Conservation (phyloP, 2,888 invertebrate genomes). For the Cheilosia pagana region DNA sequence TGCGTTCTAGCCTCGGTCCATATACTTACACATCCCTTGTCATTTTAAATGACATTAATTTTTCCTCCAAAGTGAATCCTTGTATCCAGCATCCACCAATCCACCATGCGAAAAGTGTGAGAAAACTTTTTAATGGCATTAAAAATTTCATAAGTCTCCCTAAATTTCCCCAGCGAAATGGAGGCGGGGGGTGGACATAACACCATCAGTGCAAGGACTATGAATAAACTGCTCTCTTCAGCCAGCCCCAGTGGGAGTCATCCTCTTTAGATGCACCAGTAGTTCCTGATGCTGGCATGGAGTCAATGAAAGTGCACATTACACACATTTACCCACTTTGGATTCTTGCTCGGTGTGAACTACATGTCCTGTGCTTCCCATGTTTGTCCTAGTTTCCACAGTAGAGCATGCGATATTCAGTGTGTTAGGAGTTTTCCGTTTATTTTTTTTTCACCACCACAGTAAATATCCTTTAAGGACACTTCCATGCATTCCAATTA, state of each 20-base stretch:
- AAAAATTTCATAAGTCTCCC: conserved; percentile 73
- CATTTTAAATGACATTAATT: conserved; percentile 69
- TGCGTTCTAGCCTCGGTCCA: conserved; percentile 49
- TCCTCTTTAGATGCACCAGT: conserved; percentile 18
- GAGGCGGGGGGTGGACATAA: background rate
- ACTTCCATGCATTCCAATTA: conserved; percentile 70
- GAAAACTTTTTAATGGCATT: conserved; percentile 75
- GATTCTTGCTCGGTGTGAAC: conserved; percentile 17
- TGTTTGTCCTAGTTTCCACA: conserved; percentile 67
- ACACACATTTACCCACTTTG: conserved; percentile 60
- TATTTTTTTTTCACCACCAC: conserved; percentile 6
- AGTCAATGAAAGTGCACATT: conserved; percentile 67
- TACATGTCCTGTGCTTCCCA: conserved; percentile 26
- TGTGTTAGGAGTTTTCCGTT: conserved; percentile 39
- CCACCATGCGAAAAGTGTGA: conserved; percentile 35
- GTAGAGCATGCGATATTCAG: conserved; percentile 15
- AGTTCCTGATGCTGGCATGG: conserved; percentile 17
- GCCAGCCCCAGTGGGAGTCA: conserved; percentile 21
- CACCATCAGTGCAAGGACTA: conserved; percentile 42
- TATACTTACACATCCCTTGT: conserved; percentile 30
- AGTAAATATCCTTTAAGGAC: conserved; percentile 71
- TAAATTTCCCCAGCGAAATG: conserved; percentile 66
- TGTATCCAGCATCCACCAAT: conserved; percentile 4
- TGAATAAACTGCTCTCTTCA: conserved; percentile 3
- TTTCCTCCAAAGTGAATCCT: conserved; percentile 56